These are phyloP conservation scores for Protonibea diacanthus DNA, from an alignment of 2,797 vertebrate genomes.

Conservation along the genomic window DNA sequence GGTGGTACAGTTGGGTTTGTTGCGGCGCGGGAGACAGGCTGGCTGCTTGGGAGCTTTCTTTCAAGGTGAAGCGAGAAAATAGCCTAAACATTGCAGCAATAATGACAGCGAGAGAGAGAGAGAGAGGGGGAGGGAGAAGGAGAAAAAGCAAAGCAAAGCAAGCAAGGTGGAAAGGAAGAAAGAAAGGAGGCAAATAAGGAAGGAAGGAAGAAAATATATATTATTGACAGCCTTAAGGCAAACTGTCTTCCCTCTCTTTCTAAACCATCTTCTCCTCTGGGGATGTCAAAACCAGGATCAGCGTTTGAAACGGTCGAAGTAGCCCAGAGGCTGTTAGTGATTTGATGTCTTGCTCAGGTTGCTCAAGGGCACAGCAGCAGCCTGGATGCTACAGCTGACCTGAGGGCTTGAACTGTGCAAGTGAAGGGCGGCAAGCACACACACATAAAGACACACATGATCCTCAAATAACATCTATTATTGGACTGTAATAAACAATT, in stretches of 20 bases:
- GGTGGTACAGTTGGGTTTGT: conserved; percentile 50
- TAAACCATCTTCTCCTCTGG: conserved; percentile 26
- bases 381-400: conserved; percentile 12
- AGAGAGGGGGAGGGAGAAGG: too few relatives aligned
- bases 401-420: conserved; percentile 1
- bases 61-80: conserved; percentile 78
- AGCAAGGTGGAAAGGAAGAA: background rate
- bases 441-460: background rate
- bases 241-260: conserved; percentile 10
- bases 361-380: conserved; percentile 59
- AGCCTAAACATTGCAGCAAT: conserved; percentile 48
- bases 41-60: conserved; percentile 69
- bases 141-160: too few relatives aligned
- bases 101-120: conserved; percentile 1
- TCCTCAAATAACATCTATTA: background rate
- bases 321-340: conserved; percentile 21
- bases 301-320: conserved; percentile 15
- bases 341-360: conserved; percentile 39
- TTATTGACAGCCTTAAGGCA: conserved; percentile 27
- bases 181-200: background rate
- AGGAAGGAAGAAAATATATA: background rate
- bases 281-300: conserved; percentile 31
- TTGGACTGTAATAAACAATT: background rate
- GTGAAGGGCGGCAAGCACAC: background rate
- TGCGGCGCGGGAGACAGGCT: conserved; percentile 69